Evolutionary conservation across 1,140 invertebrate genomes (phyloP).

Genomic region (Argopecten irradians): DNA sequence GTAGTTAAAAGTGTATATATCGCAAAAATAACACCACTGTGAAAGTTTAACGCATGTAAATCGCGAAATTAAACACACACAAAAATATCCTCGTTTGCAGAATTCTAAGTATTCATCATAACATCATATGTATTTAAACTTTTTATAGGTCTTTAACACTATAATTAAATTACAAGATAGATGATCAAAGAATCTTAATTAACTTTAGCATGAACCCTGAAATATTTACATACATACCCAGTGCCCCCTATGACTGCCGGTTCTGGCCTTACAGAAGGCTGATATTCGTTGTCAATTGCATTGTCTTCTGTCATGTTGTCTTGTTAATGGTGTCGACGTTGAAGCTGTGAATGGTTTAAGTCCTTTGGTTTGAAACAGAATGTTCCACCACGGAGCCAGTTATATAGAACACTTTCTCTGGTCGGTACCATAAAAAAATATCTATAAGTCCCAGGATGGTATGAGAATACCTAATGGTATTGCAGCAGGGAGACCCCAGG

Average conservation of each 20-base stretch:
- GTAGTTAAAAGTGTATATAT: too few relatives aligned
- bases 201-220: not conserved
- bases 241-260: not conserved
- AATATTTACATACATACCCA: not conserved
- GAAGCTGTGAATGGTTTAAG: not conserved
- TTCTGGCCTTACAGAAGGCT: not conserved
- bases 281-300: not conserved
- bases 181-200: too few relatives aligned
- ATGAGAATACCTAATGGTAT: not conserved
- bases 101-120: too few relatives aligned
- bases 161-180: too few relatives aligned
- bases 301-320: not conserved
- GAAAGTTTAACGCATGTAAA: too few relatives aligned
- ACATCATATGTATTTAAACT: too few relatives aligned
- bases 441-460: not conserved
- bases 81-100: too few relatives aligned
- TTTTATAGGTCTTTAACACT: too few relatives aligned
- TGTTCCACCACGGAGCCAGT: not conserved
- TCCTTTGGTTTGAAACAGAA: not conserved
- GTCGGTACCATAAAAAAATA: not conserved
- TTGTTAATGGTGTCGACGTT: too few relatives aligned
- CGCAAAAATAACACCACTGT: too few relatives aligned
- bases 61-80: too few relatives aligned
- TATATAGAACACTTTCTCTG: not conserved
- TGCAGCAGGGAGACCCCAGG: not conserved